Evolutionary conservation across 2,113 vertebrate genomes (phyloP).

Genomic region (Macrotus californicus): DNA sequence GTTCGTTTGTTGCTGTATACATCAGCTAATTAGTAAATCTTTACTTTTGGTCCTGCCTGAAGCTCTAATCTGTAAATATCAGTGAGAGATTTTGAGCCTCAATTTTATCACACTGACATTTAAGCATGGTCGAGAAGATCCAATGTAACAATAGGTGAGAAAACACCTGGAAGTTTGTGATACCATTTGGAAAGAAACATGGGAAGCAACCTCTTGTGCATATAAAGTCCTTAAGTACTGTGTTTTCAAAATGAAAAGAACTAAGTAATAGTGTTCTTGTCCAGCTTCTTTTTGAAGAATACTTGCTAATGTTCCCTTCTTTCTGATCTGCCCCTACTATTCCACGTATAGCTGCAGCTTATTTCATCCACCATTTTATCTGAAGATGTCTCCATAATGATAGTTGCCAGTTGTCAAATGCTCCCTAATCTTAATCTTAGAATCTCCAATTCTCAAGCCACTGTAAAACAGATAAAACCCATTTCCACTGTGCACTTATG

Average conservation of each 20-base stretch:
- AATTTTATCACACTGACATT: neutral
- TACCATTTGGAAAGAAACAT: neutral
- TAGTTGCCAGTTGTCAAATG: neutral
- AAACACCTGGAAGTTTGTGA: neutral
- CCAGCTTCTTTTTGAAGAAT: neutral
- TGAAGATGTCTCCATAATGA: neutral
- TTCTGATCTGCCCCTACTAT: neutral
- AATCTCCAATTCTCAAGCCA: neutral
- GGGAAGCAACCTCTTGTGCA: neutral
- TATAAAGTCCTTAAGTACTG: neutral
- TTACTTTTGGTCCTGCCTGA: neutral
- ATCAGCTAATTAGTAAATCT: neutral
- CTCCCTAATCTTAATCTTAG: neutral
- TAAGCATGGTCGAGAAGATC: neutral
- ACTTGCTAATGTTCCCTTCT: neutral
- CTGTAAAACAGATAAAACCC: neutral
- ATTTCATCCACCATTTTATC: neutral
- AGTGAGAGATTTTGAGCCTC: neutral
- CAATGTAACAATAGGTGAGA: neutral
- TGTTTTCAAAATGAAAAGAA: neutral
- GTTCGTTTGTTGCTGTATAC: neutral
- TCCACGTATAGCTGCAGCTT: neutral
- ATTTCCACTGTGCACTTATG: neutral
- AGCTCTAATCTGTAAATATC: neutral
- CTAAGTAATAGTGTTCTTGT: neutral